phyloP scores from a whole-genome alignment of 2,888 invertebrate species.

The Nomada flava region DNA sequence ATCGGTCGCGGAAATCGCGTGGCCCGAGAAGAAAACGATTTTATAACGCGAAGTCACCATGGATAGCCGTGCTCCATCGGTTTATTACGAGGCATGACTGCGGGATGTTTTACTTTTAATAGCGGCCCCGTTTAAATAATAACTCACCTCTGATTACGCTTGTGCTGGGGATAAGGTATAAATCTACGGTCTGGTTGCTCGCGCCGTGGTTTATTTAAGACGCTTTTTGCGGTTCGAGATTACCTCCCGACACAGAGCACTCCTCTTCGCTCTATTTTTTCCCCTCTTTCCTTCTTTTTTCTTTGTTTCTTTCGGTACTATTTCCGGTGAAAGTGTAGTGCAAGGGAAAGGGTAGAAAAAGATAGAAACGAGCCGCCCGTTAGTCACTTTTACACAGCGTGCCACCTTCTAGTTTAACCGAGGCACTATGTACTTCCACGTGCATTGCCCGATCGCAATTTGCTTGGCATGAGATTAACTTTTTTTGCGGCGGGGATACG shows the following conservation, averaged over 20 bases:
- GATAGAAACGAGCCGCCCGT: slow-evolving; percentile 20
- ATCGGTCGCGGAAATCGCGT: not conserved
- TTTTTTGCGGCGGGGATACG: slow-evolving; percentile 37
- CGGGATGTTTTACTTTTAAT: slow-evolving; percentile 29
- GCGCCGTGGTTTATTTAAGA: slow-evolving; percentile 41
- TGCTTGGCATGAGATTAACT: slow-evolving; percentile 49
- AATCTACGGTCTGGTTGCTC: slow-evolving; percentile 18
- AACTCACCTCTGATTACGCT: slow-evolving; percentile 36
- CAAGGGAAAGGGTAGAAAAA: not conserved
- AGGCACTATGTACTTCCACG: slow-evolving; percentile 22
- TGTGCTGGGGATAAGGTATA: slow-evolving; percentile 10
- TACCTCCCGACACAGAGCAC: slow-evolving; percentile 12
- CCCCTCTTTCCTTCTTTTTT: not conserved
- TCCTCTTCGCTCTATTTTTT: not conserved
- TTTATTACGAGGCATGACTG: slow-evolving; percentile 40
- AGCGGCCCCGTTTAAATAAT: slow-evolving; percentile 40
- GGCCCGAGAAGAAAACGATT: slow-evolving; percentile 7
- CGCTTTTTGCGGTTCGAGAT: slow-evolving; percentile 43
- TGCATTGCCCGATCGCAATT: slow-evolving; percentile 43
- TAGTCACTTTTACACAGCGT: slow-evolving; percentile 41
- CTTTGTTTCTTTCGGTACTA: not conserved
- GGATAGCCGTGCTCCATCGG: not conserved
- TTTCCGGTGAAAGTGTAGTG: not conserved
- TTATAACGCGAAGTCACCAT: slow-evolving; percentile 2
- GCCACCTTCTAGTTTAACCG: slow-evolving; percentile 48